Conservation (phyloP, 2,113 vertebrate species). For the Dermatemys mawii region DNA sequence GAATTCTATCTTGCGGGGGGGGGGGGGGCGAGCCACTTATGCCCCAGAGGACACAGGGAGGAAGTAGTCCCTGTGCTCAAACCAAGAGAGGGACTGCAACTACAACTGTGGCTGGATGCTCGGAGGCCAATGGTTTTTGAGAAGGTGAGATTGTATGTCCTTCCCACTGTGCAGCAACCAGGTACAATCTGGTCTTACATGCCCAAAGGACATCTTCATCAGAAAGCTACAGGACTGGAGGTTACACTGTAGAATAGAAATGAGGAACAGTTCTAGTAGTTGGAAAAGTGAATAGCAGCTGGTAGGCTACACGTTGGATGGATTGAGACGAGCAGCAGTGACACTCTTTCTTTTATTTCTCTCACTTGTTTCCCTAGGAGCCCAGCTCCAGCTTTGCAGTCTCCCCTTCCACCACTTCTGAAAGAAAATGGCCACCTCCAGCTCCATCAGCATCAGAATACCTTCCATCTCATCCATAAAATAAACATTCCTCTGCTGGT, state of each 20-base stretch:
- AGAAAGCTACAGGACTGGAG: neutral
- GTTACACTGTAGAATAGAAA: neutral
- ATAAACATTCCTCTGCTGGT: neutral
- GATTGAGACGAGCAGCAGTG: neutral
- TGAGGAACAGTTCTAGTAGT: neutral
- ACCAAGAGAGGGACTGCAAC: neutral
- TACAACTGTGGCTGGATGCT: neutral
- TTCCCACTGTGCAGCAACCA: neutral
- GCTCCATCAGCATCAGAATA: neutral
- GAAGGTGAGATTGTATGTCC: neutral
- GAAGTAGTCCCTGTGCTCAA: neutral
- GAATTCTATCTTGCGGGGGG: neutral
- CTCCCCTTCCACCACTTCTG: neutral
- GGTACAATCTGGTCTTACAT: neutral
- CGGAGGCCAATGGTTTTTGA: neutral
- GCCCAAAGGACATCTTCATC: neutral
- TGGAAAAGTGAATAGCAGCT: neutral
- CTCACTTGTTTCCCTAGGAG: neutral
- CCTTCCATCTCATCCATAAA: neutral
- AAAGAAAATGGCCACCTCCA: neutral
- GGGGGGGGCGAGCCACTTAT: neutral
- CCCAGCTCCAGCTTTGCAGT: neutral
- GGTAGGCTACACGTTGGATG: neutral
- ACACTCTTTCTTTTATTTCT: neutral
- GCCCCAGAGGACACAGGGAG: too few species aligned